Evolutionary conservation across 2,113 vertebrate genomes (phyloP).

Genomic region (Lepus europaeus): DNA sequence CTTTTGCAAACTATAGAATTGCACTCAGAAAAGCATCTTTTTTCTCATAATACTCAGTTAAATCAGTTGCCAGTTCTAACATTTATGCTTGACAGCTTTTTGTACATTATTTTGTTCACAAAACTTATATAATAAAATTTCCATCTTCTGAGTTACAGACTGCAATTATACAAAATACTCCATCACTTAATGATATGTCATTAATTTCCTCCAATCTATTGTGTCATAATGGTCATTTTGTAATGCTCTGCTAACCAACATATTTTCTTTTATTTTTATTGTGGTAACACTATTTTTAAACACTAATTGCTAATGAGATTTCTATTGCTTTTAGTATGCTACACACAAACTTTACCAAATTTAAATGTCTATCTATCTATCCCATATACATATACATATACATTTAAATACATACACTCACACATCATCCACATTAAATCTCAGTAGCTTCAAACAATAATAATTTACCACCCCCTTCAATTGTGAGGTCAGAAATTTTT

Average conservation of each 20-base stretch:
- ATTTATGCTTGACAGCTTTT: neutral
- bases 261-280: neutral
- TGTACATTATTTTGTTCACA: neutral
- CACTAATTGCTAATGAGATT: neutral
- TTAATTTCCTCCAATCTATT: neutral
- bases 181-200: fast-evolving
- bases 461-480: neutral
- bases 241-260: neutral
- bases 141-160: neutral
- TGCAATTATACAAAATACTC: neutral
- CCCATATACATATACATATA: too few species aligned
- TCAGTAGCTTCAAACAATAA: neutral
- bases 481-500: neutral
- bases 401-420: too few species aligned
- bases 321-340: neutral
- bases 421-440: neutral
- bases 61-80: neutral
- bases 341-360: too few species aligned
- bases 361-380: too few species aligned
- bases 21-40: neutral
- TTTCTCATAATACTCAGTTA: neutral
- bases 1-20: neutral
- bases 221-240: neutral
- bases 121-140: neutral
- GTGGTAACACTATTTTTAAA: neutral